Evolutionary conservation across 2,888 invertebrate genomes (phyloP).

Genomic region (Aphodius granarius): DNA sequence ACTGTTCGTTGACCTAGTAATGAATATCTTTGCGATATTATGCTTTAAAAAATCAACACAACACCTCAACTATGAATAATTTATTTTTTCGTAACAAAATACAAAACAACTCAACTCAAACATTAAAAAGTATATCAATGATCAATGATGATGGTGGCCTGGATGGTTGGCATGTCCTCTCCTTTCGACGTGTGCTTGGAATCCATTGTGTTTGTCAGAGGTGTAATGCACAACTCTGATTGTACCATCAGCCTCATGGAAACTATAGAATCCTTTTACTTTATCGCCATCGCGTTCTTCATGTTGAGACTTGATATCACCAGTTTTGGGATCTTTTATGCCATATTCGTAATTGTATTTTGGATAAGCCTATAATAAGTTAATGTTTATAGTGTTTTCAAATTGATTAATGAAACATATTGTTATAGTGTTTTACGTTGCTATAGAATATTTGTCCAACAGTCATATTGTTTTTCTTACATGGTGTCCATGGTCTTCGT

Average conservation of each 20-base stretch:
- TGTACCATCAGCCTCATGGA: not conserved
- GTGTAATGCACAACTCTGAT: not conserved
- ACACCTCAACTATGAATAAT: not conserved
- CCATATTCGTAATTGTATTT: constrained; percentile 4
- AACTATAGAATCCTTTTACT: not conserved
- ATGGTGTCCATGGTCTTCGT: not conserved
- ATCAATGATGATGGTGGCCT: not conserved
- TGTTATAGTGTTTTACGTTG: too few relatives aligned
- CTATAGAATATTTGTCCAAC: not conserved
- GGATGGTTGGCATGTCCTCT: not conserved
- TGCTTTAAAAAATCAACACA: not conserved
- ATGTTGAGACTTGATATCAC: constrained; percentile 6
- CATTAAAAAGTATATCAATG: not conserved
- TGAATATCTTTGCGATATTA: too few relatives aligned
- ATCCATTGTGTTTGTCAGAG: not conserved
- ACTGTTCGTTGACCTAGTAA: too few relatives aligned
- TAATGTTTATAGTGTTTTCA: too few relatives aligned
- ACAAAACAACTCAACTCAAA: not conserved
- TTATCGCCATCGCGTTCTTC: constrained; percentile 6
- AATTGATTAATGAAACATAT: not conserved
- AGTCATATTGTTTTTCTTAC: not conserved
- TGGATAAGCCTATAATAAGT: not conserved
- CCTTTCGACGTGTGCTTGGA: not conserved
- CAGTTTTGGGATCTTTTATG: not conserved
- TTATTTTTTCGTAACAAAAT: not conserved